Evolutionary conservation across 2,797 vertebrate genomes (phyloP), one percentile per base, ranked within the genome.

Genomic region (Chromobotia macracanthus): DNA sequence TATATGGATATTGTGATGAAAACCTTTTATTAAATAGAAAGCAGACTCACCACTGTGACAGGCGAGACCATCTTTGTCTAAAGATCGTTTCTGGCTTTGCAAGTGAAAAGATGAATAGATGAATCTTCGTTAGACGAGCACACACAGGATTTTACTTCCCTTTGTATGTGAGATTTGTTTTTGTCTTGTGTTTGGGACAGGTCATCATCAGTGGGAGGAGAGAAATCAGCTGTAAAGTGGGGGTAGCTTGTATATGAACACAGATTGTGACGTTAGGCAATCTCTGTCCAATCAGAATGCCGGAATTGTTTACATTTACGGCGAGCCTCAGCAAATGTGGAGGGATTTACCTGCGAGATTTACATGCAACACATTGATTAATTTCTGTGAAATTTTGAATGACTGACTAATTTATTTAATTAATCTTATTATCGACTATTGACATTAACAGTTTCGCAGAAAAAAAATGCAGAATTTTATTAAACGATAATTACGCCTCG

Each of bases 31-130:
- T 58, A 18, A 28, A 61, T 13, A 71, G 46, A 51, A 31, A 53
- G 16, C 46, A 41, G 72, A 91, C 94, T 92, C 82, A 95, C 94
- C 89, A 95, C 94, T 41, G 93, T 93, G 11, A 92, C 93, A 53
- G 93, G 94, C 65, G 94, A 95, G 80, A 95, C 94, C 94, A 95
- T 95, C 35, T 77, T 90, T 84, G 80, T 82, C 77, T 70, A 75
- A 69, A 55, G 61, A 72, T 80, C 25, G 61, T 51, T 35, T 6
- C 38, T 63, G 46, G 21, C 38, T 55, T 7, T 1, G 31, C 19
- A 10, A 13, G 55, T 0, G 74, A 38, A 31, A 18, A 46, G 11
- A 72, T 18, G 50, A 69, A 41, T 6, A 38, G 46, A 58, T 11
- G 2, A n/a, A 23, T 10, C 6, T 60, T 41, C 7, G 35, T 13